These are phyloP conservation scores for Cotesia typhae DNA, from an alignment of 1,140 invertebrate species.

Conservation along the genomic window DNA sequence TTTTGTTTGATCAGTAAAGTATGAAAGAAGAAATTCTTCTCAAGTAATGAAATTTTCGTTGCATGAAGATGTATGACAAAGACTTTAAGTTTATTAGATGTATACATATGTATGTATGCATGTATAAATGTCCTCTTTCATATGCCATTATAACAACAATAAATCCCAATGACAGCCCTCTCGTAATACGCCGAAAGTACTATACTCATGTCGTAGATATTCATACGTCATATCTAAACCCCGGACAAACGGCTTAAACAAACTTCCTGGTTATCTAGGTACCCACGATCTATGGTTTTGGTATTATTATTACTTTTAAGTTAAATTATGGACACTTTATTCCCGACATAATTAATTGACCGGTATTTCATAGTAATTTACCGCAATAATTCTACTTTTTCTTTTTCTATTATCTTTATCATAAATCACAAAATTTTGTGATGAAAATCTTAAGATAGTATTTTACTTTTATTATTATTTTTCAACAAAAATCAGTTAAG, in stretches of 20 bases:
- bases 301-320: background rate
- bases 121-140: background rate
- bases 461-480: no score
- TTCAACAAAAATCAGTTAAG: no score
- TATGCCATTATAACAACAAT: constrained; percentile 4
- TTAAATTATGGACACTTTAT: background rate
- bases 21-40: background rate
- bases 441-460: no score
- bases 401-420: no score
- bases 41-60: background rate
- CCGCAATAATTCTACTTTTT: no score
- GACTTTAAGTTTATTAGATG: no score
- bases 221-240: background rate
- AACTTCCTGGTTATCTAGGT: background rate
- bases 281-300: background rate
- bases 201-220: background rate
- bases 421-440: no score
- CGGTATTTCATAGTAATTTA: no score
- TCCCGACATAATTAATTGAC: background rate
- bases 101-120: constrained; percentile 1
- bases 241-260: constrained; percentile 9
- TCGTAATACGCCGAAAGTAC: background rate
- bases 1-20: no score
- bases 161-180: background rate
- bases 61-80: background rate